Base-by-base conservation (phyloP, 2,888 invertebrate species). In the Anoplius nigerrimus region DNA sequence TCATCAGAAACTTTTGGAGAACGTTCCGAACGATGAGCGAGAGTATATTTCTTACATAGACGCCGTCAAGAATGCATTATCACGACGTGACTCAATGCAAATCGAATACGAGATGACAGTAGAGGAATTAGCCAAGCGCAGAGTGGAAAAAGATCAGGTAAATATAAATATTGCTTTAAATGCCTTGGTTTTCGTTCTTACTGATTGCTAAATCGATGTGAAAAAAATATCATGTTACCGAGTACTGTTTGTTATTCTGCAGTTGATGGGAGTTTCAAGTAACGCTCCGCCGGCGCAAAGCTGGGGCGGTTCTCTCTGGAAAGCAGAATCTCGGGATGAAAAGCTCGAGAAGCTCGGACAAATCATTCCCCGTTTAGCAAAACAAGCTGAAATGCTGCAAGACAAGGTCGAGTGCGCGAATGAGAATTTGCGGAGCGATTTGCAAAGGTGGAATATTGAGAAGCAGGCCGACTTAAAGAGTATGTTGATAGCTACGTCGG, bases 391-490 rank as follows among this genome's bases (percentile, higher is more conserved):
- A 80, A 83, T 89, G 1, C 84, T 90, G 57, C 92, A 92, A 83
- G 94, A 94, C 86, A 91, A 91, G 78, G 88, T 93, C 54, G 93
- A 93, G 83, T 93, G 93, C 81, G 93, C 93, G 0, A 93, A 93
- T 83, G 93, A 93, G 83, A 92, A 93, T 82, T 87, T 94, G 27
- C 89, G 92, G 59, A 92, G 93, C 51, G 94, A 94, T 84, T 87
- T 93, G 69, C 92, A 93, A 60, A 89, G 93, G 66, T 94, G 94
- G 94, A 92, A 93, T 74, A 82, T 89, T 42, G 93, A 92, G 75
- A 94, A 93, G 82, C 91, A 91, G 68, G 88, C 90, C 42, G 93
- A 93, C 85, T 85, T 94, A 59, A 93, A 92, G 82, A 90, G 90
- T 71, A 90, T 93, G 79, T 89, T 94, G 15, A 87, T 92, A 34